Base-by-base conservation (phyloP, 2,888 invertebrate genomes). In the Archaeoteleia sp. region DNA sequence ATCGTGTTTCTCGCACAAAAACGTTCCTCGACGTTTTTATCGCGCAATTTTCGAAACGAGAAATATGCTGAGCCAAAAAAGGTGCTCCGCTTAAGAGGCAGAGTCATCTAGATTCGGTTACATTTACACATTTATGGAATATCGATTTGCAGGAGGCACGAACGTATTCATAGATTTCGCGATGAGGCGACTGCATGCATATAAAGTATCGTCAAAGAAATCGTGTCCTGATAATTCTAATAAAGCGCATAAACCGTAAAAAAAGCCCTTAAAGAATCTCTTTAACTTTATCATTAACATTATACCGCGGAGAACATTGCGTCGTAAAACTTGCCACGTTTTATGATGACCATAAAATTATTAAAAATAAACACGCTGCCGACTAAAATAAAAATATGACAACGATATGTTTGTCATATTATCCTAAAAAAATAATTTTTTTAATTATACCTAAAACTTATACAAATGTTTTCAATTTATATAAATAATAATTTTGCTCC, bases 71-170 rank as follows among this genome's bases (percentile, higher is more conserved):
- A 65, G 53, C 67, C 60, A 27, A 67, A 67, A 57, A 62, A 63
- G 55, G 45, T 43, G 43, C 49, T 53, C n/a, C 51, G 51, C 60
- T 70, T 63, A 68, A 63, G 49, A 68, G 40, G 54, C 60, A 53
- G 63, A 74, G 76, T 76, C 71, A 72, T 72, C 74, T 42, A 67
- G 65, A 76, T 77, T 74, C 73, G 63, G 71, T 74, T 75, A 76
- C 77, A 79, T 82, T 81, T 80, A 78, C 78, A 81, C 78, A 78
- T 82, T 82, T 80, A 80, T 81, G 76, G 79, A 80, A 81, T 81
- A 82, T 81, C 79, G 80, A 81, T 79, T 78, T 74, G 63, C 57
- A 30, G 46, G 20, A 54, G 58, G 34, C 49, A 54, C 48, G 67
- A 70, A 49, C 60, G 65, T 71, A 72, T 74, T 72, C 74, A 73